Evolutionary conservation across 2,888 invertebrate genomes (phyloP).

Genomic region (Platypus cylindrus): DNA sequence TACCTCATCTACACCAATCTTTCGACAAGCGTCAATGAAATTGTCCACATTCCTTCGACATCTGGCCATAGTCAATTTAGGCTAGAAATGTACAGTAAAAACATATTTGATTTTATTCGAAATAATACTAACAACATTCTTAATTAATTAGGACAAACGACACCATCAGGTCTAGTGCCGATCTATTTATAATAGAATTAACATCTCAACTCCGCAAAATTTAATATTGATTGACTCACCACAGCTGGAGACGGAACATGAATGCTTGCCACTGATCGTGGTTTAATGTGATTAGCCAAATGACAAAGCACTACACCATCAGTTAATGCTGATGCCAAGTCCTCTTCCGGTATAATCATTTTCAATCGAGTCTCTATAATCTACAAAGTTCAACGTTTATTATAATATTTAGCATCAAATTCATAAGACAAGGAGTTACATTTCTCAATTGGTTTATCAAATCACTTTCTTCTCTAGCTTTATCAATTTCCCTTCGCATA

Average conservation of each 20-base stretch:
- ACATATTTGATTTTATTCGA: not conserved
- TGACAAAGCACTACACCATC: conserved; percentile 93
- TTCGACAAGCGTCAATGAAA: conserved; percentile 86
- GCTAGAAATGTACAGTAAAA: conserved; percentile 45
- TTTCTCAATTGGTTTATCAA: conserved; percentile 69
- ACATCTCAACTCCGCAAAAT: no score
- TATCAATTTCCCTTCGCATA: conserved; percentile 83
- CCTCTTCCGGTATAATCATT: conserved; percentile 75
- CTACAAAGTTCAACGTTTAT: conserved; percentile 37
- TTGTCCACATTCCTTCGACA: conserved; percentile 92
- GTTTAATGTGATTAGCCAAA: conserved; percentile 83
- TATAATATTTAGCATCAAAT: not conserved
- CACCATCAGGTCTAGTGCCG: no score
- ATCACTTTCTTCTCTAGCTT: conserved; percentile 79
- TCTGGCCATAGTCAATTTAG: conserved; percentile 88
- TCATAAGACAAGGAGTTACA: conserved; percentile 41
- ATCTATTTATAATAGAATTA: no score
- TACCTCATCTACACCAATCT: conserved; percentile 91
- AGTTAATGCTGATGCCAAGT: conserved; percentile 69
- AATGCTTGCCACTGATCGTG: conserved; percentile 83
- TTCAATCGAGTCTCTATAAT: conserved; percentile 82
- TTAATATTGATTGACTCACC: conserved; percentile 44
- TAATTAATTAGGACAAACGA: no score
- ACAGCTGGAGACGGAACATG: conserved; percentile 90
- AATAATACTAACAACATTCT: not conserved